Evolutionary conservation across 2,113 vertebrate genomes (phyloP), one percentile per base, ranked within the genome.

Genomic region (Misgurnus mizolepis): DNA sequence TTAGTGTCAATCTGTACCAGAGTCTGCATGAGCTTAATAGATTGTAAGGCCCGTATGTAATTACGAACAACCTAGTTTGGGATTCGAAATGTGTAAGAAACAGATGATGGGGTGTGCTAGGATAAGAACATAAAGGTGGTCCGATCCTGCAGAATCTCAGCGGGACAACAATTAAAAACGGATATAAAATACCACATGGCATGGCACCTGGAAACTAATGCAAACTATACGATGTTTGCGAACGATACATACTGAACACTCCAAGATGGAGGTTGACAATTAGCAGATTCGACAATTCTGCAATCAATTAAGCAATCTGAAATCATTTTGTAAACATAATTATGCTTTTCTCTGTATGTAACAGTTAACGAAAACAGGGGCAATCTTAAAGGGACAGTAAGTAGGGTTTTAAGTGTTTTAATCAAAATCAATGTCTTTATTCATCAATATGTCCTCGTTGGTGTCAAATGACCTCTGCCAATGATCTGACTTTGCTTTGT

Each of bases 121-220:
- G 45, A 61, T 81, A 14, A 49, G 66, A 55, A 76, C 49, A 58
- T 17, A 47, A 78, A 76, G 53, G 60, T 65, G 76, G 84, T 77
- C 66, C 75, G 7, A 18, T 17, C 55, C 83, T 43, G 18, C 74
- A 78, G 85, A 87, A 86, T 87, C 72, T 82, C 83, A 87, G 72
- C 43, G 58, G 49, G 65, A 27, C 71, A 49, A 72, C 67, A 81
- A 66, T 67, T 64, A 67, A 62, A 71, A 62, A 61, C n/a, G 60
- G 72, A 82, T 73, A 72, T 77, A 76, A 82, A 76, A 43, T 18
- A 72, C 75, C 82, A 83, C 74, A 83, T 78, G 67, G 74, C 64
- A 72, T 75, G 39, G 71, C 81, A 83, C 69, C 78, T 80, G 74
- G 64, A 78, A 58, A 65, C 64, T 74, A 53, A 81, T 12, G 47